Conservation (phyloP, 2,888 invertebrate species). For the Smittia aterrima region DNA sequence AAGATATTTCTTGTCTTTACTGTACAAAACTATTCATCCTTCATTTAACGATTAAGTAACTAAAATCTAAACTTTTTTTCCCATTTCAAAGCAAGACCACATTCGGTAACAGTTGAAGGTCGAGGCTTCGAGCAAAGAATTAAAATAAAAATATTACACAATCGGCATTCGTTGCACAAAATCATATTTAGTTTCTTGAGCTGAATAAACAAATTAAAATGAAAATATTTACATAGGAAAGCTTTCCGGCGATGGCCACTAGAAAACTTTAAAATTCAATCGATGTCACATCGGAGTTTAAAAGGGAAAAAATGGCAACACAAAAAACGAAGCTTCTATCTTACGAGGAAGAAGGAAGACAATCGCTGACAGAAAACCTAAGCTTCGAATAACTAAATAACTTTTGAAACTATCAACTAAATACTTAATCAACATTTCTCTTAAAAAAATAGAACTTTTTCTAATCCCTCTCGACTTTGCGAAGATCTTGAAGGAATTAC, state of each 20-base stretch:
- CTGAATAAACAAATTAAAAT: background rate
- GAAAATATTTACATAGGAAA: background rate
- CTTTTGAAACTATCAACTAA: slow-evolving; percentile 37
- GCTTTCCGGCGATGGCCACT: no score
- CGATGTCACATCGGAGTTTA: no score
- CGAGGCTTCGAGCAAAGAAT: background rate
- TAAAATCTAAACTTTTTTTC: background rate
- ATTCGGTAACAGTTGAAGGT: background rate
- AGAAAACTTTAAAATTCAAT: no score
- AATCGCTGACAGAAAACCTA: slow-evolving; percentile 21
- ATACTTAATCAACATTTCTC: slow-evolving; percentile 37
- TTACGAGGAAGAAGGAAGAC: background rate
- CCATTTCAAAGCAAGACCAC: background rate
- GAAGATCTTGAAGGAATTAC: background rate
- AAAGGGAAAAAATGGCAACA: background rate
- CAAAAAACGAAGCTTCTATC: background rate
- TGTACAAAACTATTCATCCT: background rate
- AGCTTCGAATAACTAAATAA: background rate
- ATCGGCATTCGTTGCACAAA: background rate
- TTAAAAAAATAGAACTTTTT: slow-evolving; percentile 39
- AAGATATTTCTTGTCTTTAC: background rate
- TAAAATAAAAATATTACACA: background rate
- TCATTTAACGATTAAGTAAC: background rate
- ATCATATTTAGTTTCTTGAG: background rate
- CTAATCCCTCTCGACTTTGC: background rate